A percentile compares a stretch with the other conserved stretches of the same genome.
Evolutionary conservation across 2,888 invertebrate species (phyloP).

Genomic region (Coenonympha glycerion): DNA sequence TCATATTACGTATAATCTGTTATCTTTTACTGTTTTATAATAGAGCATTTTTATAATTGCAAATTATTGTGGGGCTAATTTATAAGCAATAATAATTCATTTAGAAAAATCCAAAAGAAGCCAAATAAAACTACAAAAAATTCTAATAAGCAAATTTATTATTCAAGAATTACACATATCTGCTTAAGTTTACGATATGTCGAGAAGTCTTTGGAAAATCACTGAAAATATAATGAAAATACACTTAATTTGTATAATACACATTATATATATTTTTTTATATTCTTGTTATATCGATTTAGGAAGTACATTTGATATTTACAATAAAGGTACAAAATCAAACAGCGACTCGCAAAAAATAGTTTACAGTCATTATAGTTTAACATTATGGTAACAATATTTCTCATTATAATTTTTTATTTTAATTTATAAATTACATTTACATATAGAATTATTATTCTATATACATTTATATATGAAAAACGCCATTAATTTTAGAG

Average conservation of each 20-base stretch:
- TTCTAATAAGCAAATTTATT: constrained; percentile 72
- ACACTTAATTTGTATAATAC: constrained; percentile 4
- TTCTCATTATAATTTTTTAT: constrained; percentile 20
- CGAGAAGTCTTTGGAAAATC: constrained; percentile 68
- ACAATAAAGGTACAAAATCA: constrained; percentile 19
- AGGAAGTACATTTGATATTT: constrained; percentile 31
- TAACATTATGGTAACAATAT: constrained; percentile 23
- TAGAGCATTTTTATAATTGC: too few relatives aligned
- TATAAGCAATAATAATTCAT: too few relatives aligned
- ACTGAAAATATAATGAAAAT: constrained; percentile 40
- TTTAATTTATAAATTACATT: constrained; percentile 22
- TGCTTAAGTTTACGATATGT: constrained; percentile 67
- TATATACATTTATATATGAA: constrained; percentile 35
- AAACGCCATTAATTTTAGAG: constrained; percentile 37
- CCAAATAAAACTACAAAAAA: background rate
- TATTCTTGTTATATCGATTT: constrained; percentile 10
- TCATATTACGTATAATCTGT: too few relatives aligned
- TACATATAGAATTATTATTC: constrained; percentile 25
- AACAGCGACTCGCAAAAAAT: constrained; percentile 22
- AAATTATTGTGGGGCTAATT: too few relatives aligned
- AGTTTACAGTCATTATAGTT: constrained; percentile 21
- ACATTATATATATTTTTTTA: constrained; percentile 3
- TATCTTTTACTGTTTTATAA: too few relatives aligned
- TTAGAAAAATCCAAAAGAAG: background rate
- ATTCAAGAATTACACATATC: constrained; percentile 62